These are phyloP conservation scores for Poeciliopsis turrubarensis DNA, from an alignment of 2,113 vertebrate species.

Conservation along the genomic window DNA sequence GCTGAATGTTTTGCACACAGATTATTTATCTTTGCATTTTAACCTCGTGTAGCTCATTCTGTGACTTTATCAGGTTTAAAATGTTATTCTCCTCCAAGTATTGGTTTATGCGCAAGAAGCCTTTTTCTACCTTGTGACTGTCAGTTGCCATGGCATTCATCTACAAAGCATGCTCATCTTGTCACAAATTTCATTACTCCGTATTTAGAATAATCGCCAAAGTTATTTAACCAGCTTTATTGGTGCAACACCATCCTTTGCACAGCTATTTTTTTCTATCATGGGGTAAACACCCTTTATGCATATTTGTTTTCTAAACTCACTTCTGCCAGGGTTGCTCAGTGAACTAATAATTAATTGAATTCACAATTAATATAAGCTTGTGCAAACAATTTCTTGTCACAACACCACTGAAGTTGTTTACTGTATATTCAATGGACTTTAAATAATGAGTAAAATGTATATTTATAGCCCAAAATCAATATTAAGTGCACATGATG, in stretches of 20 bases:
- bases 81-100: constrained; percentile 41
- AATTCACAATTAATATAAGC: too few species aligned
- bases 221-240: constrained; percentile 44
- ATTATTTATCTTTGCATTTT: too few species aligned
- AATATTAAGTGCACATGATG: too few species aligned
- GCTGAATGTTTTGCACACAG: too few species aligned
- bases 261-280: neutral
- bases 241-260: constrained; percentile 27
- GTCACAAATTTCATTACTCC: constrained; percentile 55
- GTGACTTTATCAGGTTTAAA: neutral
- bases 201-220: constrained; percentile 47
- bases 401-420: too few species aligned
- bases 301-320: neutral
- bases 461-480: too few species aligned
- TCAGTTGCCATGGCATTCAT: constrained; percentile 73
- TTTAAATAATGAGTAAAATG: too few species aligned
- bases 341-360: neutral
- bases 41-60: too few species aligned
- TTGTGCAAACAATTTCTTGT: too few species aligned
- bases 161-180: constrained; percentile 50
- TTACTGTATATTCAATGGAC: too few species aligned
- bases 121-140: constrained; percentile 51
- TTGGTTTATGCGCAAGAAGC: constrained; percentile 41
- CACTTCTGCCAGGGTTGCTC: neutral
- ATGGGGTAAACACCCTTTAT: neutral